Evolutionary conservation across 2,113 vertebrate species (phyloP), one percentile per base, ranked within the genome.

Genomic region (Pelecanoides urinatrix): DNA sequence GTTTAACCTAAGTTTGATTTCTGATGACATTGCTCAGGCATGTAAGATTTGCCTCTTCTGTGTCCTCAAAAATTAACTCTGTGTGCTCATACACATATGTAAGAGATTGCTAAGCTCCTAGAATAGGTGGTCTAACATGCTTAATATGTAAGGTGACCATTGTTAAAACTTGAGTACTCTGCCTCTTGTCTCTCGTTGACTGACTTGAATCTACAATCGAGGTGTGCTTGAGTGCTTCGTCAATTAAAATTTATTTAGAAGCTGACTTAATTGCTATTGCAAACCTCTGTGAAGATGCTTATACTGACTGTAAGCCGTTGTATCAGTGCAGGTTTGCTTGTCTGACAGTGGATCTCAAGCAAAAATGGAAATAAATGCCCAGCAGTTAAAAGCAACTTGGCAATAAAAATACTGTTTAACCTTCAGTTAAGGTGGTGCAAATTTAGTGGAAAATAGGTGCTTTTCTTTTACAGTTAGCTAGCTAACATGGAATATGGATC

Each of bases 401-500:
- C 6, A 72, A 16, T 52, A 56, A 77, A 67, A 83, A 7, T 25
- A 17, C 7, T 27, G 2, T 62, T 86, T 40, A 66, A 49, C n/a
- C 3, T 27, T 50, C 78, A 55, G 11, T 55, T 76, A 63, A 38
- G 16, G 11, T 50, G 7, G 11, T 74, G 61, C 36, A 20, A 22
- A 40, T 53, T n/a, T 47, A 53, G 34, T 55, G 14, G 30, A 61
- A 80, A 47, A 40, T 36, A 7, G 0, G 0, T 79, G 23, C 22
- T 62, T 3, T 14, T 71, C 40, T 85, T 81, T 79, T 61, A 19
- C 38, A 42, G 34, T 34, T 58, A 36, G 8, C 23, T 44, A 74
- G 18, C n/a, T 65, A 44, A 52, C 7, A 17, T 2, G 45, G 34
- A 66, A 9, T 16, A 88, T 44, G 3, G 13, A 42, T 73, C 22